Percentiles rank a stretch among this genome's conserved stretches.
Evolutionary conservation across 1,140 invertebrate species (phyloP).

Genomic region (Caenorhabditis latens): DNA sequence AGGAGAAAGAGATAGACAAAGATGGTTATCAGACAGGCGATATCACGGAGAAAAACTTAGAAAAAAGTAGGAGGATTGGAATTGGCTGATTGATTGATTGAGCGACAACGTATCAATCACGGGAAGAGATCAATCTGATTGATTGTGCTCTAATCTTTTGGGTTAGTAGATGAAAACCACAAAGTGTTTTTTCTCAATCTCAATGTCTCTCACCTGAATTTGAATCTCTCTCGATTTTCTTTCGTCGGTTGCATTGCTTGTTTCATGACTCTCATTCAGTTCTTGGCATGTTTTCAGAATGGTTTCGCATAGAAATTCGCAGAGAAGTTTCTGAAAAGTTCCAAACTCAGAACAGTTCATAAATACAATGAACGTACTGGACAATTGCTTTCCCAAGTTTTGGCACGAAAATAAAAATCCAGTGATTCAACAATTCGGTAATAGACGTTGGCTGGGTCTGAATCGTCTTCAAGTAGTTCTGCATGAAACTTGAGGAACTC

Average conservation of each 20-base stretch:
- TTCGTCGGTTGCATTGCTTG: background rate
- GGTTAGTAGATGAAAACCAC: background rate
- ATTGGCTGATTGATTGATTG: constrained; percentile 6
- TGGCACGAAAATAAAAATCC: constrained; percentile 28
- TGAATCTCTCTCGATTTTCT: background rate
- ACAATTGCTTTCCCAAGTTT: constrained; percentile 46
- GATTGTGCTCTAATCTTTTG: background rate
- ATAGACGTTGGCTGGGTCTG: background rate
- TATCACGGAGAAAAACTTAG: background rate
- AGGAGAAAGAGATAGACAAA: background rate
- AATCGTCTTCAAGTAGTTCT: background rate
- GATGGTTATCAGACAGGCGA: background rate
- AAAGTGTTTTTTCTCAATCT: background rate
- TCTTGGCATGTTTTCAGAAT: constrained; percentile 38
- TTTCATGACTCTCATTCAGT: constrained; percentile 14
- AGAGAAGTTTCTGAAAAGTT: constrained; percentile 25
- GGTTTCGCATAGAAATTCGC: constrained; percentile 23
- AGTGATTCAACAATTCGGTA: constrained; percentile 25
- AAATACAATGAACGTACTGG: background rate
- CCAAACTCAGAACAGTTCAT: background rate
- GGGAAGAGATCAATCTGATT: background rate
- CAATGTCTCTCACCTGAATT: constrained; percentile 10
- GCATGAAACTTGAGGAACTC: background rate
- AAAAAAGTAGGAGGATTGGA: background rate
- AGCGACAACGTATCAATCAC: background rate